A percentile compares a stretch with the other conserved stretches of the same genome.
Conservation (phyloP, 2,797 vertebrate species). For the Melanotaenia parkinsoni region DNA sequence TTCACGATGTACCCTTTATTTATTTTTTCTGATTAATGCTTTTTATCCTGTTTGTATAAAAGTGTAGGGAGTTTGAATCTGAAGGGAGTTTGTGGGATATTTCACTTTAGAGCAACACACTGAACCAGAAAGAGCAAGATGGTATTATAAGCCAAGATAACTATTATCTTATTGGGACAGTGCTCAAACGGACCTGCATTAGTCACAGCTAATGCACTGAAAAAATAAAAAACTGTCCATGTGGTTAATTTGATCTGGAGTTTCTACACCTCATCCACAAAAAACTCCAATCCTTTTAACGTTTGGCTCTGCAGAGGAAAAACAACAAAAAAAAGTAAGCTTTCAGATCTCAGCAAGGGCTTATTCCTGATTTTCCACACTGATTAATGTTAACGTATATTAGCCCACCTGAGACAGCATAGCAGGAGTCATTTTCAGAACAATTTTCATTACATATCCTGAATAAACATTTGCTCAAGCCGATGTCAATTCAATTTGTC, state of each 20-base stretch:
- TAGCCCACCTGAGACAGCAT: slow-evolving; percentile 76
- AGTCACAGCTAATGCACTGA: slow-evolving; percentile 76
- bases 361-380: slow-evolving; percentile 76
- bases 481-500: slow-evolving; percentile 78
- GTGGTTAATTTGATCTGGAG: slow-evolving; percentile 76
- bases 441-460: slow-evolving; percentile 78
- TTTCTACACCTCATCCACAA: slow-evolving; percentile 75
- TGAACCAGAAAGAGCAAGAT: slow-evolving; percentile 49
- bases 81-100: slow-evolving; percentile 35
- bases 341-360: slow-evolving; percentile 63
- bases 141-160: slow-evolving; percentile 67
- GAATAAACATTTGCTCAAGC: slow-evolving; percentile 77
- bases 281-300: slow-evolving; percentile 58
- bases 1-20: background rate
- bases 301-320: slow-evolving; percentile 57
- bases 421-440: slow-evolving; percentile 74
- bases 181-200: slow-evolving; percentile 69
- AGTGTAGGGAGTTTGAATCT: slow-evolving; percentile 17
- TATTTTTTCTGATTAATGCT: slow-evolving; percentile 15
- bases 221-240: slow-evolving; percentile 76
- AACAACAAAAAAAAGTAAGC: slow-evolving; percentile 38
- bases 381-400: slow-evolving; percentile 74
- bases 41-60: slow-evolving; percentile 36
- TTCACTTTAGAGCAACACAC: slow-evolving; percentile 47
- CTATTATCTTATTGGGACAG: slow-evolving; percentile 76